Percentiles rank a stretch among this genome's conserved stretches.
These are phyloP conservation scores for Pristionchus fissidentatus DNA, from an alignment of 2,888 invertebrate species.

Conservation along the genomic window DNA sequence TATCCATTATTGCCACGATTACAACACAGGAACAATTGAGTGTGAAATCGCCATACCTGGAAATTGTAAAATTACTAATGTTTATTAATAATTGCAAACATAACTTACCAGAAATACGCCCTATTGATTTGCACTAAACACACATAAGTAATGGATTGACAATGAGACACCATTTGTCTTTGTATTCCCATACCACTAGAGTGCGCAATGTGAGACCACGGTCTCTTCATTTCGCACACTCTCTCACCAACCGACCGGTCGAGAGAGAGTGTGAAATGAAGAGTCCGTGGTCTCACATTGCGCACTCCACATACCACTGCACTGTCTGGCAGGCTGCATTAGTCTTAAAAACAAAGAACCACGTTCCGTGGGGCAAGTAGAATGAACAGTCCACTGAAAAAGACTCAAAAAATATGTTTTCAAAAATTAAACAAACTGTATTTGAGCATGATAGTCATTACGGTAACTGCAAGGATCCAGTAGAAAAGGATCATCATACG, in stretches of 20 bases:
- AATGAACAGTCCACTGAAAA: slow-evolving; percentile 26
- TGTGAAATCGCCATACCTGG: slow-evolving; percentile 17
- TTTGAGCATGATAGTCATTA: slow-evolving; percentile 7
- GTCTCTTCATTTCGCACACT: too few species aligned
- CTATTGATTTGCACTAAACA: too few species aligned
- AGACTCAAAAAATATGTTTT: background rate
- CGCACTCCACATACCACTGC: background rate
- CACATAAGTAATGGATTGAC: too few species aligned
- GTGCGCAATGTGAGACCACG: too few species aligned
- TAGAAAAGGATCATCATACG: background rate
- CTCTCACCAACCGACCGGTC: too few species aligned
- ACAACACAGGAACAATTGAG: slow-evolving; percentile 4
- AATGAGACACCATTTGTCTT: too few species aligned
- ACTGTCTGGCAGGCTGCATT: background rate
- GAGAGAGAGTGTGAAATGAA: too few species aligned
- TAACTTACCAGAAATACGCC: too few species aligned
- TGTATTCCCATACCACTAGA: too few species aligned
- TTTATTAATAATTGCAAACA: background rate
- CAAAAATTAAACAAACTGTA: background rate
- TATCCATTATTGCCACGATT: background rate
- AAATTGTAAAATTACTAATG: background rate
- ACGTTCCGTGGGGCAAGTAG: background rate
- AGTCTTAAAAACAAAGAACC: slow-evolving; percentile 1
- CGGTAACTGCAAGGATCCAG: slow-evolving; percentile 6
- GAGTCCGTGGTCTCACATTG: too few species aligned